Base-by-base conservation (phyloP, 2,888 invertebrate species). In the Tipula confusa region DNA sequence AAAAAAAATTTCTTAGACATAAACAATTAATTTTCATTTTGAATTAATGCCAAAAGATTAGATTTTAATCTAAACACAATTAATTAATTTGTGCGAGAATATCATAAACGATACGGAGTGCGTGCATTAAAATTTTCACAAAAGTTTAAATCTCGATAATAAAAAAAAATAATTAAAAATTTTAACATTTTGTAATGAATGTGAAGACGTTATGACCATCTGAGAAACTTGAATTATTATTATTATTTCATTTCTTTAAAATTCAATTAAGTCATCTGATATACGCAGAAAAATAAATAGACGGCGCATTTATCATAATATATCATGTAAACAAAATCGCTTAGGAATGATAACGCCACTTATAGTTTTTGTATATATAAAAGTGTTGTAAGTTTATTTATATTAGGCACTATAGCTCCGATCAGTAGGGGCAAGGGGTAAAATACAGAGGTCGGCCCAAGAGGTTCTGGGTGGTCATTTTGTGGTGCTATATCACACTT, bases 51-150 rank as follows among this genome's bases (percentile, higher is more conserved):
- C 1, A 64, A 11, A 7, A 64, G 64, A 64, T 64, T 64, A 64
- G 64, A 64, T 64, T 64, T 64, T 64, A 24, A 64, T 64, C 64
- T 64, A 64, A 64, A 64, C 64, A 64, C 24, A 64, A 64, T 64
- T 64, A 64, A 64, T 64, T 64, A 24, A 64, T 64, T 64, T 64
- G 18, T 9, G 64, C 64, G 64, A 24, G 64, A 64, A 64, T 24
- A 43, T 43, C n/a, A n/a, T n/a, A n/a, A n/a, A 43, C 43, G 5
- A 43, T 43, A 11, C 43, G 2, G 36, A 36, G 24, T 24, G 64
- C 64, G 64, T 64, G 64, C 64, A 64, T 24, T 64, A 24, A 24
- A 64, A 64, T 64, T 64, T 64, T 18, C 2, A 13, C 24, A 24
- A 24, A 64, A 64, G 18, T 64, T 64, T 18, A 0, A 13, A 64